A percentile compares a stretch with the other conserved stretches of the same genome.
These are phyloP conservation scores for Parascotia fuliginaria DNA, from an alignment of 2,888 invertebrate species.

Conservation along the genomic window DNA sequence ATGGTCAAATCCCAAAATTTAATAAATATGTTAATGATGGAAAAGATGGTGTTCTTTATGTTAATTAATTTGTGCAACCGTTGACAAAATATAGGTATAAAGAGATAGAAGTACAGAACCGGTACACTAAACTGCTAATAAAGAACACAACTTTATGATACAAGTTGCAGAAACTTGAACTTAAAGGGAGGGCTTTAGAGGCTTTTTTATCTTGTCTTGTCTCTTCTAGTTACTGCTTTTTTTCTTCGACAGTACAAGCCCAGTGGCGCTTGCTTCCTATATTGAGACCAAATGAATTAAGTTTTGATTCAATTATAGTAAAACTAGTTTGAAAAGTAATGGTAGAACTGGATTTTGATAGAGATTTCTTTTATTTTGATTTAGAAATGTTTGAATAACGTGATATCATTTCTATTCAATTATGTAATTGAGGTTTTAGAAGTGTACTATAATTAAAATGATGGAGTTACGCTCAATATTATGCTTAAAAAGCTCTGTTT, in stretches of 20 bases:
- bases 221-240: too few species aligned
- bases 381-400: not conserved
- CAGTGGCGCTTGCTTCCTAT: too few species aligned
- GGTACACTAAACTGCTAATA: not conserved
- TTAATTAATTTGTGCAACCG: slow-evolving; percentile 39
- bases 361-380: not conserved
- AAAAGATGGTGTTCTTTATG: slow-evolving; percentile 28
- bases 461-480: too few species aligned
- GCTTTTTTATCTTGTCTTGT: too few species aligned
- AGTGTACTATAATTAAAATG: too few species aligned
- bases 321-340: slow-evolving; percentile 26
- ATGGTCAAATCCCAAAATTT: slow-evolving; percentile 34
- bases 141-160: too few species aligned
- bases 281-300: slow-evolving; percentile 20
- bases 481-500: too few species aligned
- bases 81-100: too few species aligned
- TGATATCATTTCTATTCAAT: not conserved
- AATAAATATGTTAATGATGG: slow-evolving; percentile 43
- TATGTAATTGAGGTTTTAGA: too few species aligned
- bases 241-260: too few species aligned
- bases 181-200: too few species aligned
- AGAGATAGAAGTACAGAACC: not conserved
- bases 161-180: too few species aligned
- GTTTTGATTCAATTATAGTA: slow-evolving; percentile 24
- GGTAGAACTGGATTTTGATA: slow-evolving; percentile 23